phyloP scores from a whole-genome alignment of 2,797 vertebrate species.

The Sebastes matsubarae region DNA sequence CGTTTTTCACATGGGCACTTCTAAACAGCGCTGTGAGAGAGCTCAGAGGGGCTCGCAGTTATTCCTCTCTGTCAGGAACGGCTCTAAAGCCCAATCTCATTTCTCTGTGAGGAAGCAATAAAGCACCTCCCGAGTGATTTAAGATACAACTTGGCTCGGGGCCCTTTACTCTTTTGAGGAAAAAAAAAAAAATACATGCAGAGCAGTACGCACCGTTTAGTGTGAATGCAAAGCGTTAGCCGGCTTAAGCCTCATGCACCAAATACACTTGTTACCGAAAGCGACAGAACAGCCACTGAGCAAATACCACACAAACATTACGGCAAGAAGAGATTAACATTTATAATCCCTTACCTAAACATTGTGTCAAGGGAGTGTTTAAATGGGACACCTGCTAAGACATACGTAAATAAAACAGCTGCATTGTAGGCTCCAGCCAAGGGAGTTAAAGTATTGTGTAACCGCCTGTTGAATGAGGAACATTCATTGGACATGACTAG shows the following conservation, averaged over 20 bases:
- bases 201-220: conserved; percentile 36
- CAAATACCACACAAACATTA: conserved; percentile 66
- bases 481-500: conserved; percentile 26
- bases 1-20: conserved; percentile 56
- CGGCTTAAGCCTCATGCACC: conserved; percentile 38
- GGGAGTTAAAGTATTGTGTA: conserved; percentile 29
- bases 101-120: conserved; percentile 73
- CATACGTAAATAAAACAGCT: conserved; percentile 56
- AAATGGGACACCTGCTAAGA: conserved; percentile 57
- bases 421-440: conserved; percentile 15
- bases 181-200: conserved; percentile 38
- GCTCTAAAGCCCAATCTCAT: conserved; percentile 65
- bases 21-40: conserved; percentile 36
- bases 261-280: conserved; percentile 55
- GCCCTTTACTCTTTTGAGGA: conserved; percentile 56
- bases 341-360: conserved; percentile 64
- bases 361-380: conserved; percentile 53
- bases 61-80: conserved; percentile 61
- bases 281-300: conserved; percentile 45
- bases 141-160: conserved; percentile 55
- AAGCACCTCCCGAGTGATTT: conserved; percentile 68
- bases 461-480: conserved; percentile 13
- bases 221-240: conserved; percentile 51
- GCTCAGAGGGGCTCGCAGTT: conserved; percentile 43
- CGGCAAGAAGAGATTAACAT: conserved; percentile 58